Percentiles rank a stretch among this genome's conserved stretches.
Conservation (phyloP, 2,113 vertebrate species). For the Varanus komodoensis region DNA sequence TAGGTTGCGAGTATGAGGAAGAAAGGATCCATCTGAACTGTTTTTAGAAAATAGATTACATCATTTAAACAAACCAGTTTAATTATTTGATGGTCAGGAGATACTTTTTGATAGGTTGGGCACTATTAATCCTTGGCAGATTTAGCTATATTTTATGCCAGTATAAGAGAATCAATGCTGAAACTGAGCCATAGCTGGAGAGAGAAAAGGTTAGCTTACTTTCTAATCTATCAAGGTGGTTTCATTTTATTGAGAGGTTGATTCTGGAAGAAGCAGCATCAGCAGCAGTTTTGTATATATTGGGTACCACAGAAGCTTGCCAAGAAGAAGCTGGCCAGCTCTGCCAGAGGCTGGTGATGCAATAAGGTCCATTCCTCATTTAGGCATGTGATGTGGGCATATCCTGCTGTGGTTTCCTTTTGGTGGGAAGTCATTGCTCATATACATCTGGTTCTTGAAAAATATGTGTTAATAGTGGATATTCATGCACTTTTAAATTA, state of each 20-base stretch:
- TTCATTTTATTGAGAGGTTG: background rate
- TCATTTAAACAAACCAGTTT: constrained; percentile 37
- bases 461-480: too few relatives aligned
- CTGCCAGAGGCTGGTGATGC: too few relatives aligned
- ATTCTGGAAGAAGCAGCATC: background rate
- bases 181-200: background rate
- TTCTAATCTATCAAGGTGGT: background rate
- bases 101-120: constrained; percentile 1
- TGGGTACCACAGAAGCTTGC: too few relatives aligned
- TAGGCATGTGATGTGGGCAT: too few relatives aligned
- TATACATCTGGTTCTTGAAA: too few relatives aligned
- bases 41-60: constrained; percentile 56
- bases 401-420: too few relatives aligned
- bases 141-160: constrained; percentile 8
- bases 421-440: too few relatives aligned
- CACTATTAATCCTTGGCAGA: constrained; percentile 25
- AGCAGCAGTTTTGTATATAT: too few relatives aligned
- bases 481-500: too few relatives aligned
- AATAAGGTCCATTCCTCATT: too few relatives aligned
- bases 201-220: background rate
- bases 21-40: constrained; percentile 48
- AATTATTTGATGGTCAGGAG: constrained; percentile 37
- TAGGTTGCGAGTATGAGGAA: constrained; percentile 45
- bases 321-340: too few relatives aligned
- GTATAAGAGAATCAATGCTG: constrained; percentile 19